Base-by-base conservation (phyloP, 2,113 vertebrate species). In the Colaptes auratus region DNA sequence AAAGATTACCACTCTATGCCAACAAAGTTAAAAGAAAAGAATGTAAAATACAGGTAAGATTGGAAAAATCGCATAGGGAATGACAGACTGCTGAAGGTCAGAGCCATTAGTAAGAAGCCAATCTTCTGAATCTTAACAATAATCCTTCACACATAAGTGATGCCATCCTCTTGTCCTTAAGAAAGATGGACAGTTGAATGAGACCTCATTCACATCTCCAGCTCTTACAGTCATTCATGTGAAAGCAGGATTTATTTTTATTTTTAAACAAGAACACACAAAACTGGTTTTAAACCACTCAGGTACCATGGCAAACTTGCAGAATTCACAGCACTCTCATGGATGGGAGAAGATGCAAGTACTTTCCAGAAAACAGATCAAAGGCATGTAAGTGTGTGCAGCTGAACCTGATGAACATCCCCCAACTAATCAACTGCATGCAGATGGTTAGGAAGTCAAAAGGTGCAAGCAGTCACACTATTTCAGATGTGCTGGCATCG, bases 261-360 rank as follows among this genome's bases (percentile, higher is more conserved):
- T 46, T 61, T 72, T 27, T 2, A 7, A 86, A 72, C 7, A 58
- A 27, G 56, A 79, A n/a, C 28, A 36, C 5, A 50, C 18, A 72
- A 82, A 66, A 80, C 13, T 8, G 39, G 6, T 33, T 46, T 27
- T 33, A 60, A 78, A 63, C n/a, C 59, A 44, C 9, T 15, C 5
- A 21, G 83, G 19, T 5, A 5, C 14, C 15, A 3, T 2, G 33
- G 31, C 6, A 74, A 86, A 56, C 7, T 59, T 72, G 70, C 10
- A 42, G 71, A 65, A 82, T 12, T 25, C 55, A 69, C 0, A 60
- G 44, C 4, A 25, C 36, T 48, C 27, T 52, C 4, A 0, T 3
- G 24, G 52, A 19, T 2, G 0, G 27, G 2, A 58, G 30, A 17
- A 91, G 25, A 20, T 14, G 48, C 35, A 56, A 12, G 7, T 7